Evolutionary conservation across 2,888 invertebrate species (phyloP).

Genomic region (Zonitis immaculata): DNA sequence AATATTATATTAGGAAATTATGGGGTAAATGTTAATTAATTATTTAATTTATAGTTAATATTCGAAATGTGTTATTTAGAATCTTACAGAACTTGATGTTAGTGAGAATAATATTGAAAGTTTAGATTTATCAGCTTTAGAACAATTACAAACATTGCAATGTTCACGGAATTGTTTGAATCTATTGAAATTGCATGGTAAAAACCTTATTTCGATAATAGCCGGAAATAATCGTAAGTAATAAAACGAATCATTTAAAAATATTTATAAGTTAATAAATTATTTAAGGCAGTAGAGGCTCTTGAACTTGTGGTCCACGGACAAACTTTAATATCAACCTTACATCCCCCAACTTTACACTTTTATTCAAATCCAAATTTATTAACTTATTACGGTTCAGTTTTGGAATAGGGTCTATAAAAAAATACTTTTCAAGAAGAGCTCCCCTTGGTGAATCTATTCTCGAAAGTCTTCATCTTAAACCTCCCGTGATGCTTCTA

Average conservation of each 20-base stretch:
- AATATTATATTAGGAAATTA: conserved; percentile 82
- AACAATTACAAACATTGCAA: conserved; percentile 69
- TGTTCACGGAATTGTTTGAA: conserved; percentile 71
- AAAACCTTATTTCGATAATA: conserved; percentile 66
- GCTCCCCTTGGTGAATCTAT: too few species aligned
- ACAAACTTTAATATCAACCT: too few species aligned
- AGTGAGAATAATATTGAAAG: conserved; percentile 81
- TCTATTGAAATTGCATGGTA: conserved; percentile 74
- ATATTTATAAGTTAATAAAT: too few species aligned
- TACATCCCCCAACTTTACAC: too few species aligned
- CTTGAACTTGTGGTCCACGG: background rate
- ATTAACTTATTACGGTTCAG: too few species aligned
- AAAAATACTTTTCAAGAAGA: too few species aligned
- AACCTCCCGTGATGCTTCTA: too few species aligned
- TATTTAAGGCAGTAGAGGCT: background rate
- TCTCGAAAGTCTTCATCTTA: too few species aligned
- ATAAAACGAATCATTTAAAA: conserved; percentile 25
- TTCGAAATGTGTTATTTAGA: too few species aligned
- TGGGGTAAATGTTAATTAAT: conserved; percentile 59
- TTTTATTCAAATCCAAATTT: too few species aligned
- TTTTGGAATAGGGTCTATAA: too few species aligned
- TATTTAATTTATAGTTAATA: background rate
- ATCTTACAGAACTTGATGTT: conserved; percentile 74
- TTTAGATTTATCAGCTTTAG: conserved; percentile 73
- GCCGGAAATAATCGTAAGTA: conserved; percentile 77